Base-by-base conservation (phyloP, 1,140 invertebrate genomes). In the Lordiphosa stackelbergi region DNA sequence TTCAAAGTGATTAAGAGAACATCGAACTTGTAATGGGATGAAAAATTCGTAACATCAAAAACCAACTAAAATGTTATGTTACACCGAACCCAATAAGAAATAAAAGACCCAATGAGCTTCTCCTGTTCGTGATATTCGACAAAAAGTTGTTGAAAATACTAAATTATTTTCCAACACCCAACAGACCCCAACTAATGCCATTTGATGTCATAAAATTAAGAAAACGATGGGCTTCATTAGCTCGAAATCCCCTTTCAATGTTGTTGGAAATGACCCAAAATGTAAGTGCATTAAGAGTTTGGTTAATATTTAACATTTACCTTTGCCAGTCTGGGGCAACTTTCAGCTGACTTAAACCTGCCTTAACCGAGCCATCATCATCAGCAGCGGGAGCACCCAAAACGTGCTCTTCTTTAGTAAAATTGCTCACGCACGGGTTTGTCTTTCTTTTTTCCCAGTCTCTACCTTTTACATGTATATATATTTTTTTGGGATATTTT, bases 391-490 rank as follows among this genome's bases (percentile, higher is more conserved):
- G 52, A 12, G 36, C 22, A 35, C 24, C 63, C 60, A 38, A 43
- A 45, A 79, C 74, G 70, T 79, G 74, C 55, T 62, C 37, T 57
- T 37, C 34, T 38, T 81, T 71, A 81, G 28, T 65, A 62, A 79
- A 81, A 74, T 75, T 68, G 68, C 66, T 81, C 75, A 79, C 75
- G 75, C 75, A 72, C 73, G 55, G 66, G 45, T 54, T 60, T 42
- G 66, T 66, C 53, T 47, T 58, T 53, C 49, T n/a, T 10, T 37
- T 49, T 31, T 49, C 10, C 28, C 28, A 31, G 22, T 28, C 10
- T 28, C 28, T 8, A 34, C 31, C 12, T 16, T 31, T 46, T 31
- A 3, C 11, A 12, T 24, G 19, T n/a, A 16, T 16, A 22, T 19
- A 16, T 10, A 22, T 37, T 49, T 22, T 36, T 47, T 43, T 10